Conservation (phyloP, 2,888 invertebrate genomes). For the Agrochola lychnidis region DNA sequence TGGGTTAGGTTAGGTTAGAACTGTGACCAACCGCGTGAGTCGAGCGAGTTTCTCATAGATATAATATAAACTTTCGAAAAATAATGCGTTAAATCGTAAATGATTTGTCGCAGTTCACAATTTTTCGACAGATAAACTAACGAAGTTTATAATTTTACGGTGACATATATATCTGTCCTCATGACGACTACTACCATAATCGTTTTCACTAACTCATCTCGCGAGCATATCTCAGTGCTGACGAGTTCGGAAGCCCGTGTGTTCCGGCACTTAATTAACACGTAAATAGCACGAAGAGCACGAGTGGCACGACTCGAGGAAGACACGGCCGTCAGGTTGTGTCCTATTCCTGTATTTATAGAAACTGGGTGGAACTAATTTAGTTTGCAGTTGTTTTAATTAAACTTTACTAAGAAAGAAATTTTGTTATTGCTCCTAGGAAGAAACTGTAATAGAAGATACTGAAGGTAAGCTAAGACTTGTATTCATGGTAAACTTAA, state of each 20-base stretch:
- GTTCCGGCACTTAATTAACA: slow-evolving; percentile 61
- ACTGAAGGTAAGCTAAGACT: neutral
- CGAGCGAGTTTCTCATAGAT: too few species aligned
- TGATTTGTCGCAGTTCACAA: too few species aligned
- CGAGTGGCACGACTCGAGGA: slow-evolving; percentile 31
- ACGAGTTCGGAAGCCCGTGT: slow-evolving; percentile 52
- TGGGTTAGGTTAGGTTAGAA: too few species aligned
- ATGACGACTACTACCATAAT: slow-evolving; percentile 10
- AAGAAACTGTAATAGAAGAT: too few species aligned
- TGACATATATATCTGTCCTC: neutral
- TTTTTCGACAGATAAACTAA: too few species aligned
- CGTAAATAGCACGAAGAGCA: slow-evolving; percentile 54
- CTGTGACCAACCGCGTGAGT: too few species aligned
- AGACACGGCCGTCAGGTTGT: slow-evolving; percentile 48
- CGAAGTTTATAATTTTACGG: too few species aligned
- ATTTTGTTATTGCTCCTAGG: neutral
- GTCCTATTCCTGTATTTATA: slow-evolving; percentile 62
- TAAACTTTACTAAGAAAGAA: slow-evolving; percentile 47
- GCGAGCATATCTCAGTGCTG: slow-evolving; percentile 31
- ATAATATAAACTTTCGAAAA: too few species aligned
- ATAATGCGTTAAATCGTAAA: too few species aligned
- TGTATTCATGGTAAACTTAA: neutral
- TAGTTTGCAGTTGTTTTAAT: slow-evolving; percentile 62
- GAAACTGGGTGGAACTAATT: slow-evolving; percentile 66
- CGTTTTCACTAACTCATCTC: slow-evolving; percentile 17